Conservation (phyloP, 2,113 vertebrate species). For the Castor canadensis region DNA sequence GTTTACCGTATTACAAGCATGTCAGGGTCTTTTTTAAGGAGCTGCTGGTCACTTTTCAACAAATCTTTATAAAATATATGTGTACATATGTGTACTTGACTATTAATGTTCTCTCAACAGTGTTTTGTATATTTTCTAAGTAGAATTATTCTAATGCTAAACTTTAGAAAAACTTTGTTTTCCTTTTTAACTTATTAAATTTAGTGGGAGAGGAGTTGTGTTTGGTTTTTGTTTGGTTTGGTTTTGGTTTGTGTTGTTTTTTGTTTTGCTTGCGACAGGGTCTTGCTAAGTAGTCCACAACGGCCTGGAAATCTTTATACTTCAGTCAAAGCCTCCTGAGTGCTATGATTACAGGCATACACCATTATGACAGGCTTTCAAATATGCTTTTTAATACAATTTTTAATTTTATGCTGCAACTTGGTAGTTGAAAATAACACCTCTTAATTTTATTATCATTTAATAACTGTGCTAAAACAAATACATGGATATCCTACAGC, state of each 20-base stretch:
- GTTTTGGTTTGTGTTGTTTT: neutral
- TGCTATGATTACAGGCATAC: neutral
- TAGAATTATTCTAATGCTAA: neutral
- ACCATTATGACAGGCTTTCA: neutral
- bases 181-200: too few species aligned
- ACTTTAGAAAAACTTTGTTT: too few species aligned
- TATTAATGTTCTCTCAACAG: neutral
- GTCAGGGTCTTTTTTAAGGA: neutral
- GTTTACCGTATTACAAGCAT: neutral
- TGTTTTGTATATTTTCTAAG: neutral
- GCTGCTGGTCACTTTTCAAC: neutral
- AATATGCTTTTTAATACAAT: neutral
- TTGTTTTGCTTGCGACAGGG: neutral
- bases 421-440: slow-evolving; percentile 43
- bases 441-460: neutral
- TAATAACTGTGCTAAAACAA: neutral
- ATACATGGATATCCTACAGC: neutral
- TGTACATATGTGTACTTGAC: neutral
- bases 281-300: too few species aligned
- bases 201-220: too few species aligned
- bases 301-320: neutral
- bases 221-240: too few species aligned
- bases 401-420: neutral
- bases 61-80: neutral
- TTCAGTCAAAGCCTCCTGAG: neutral